Evolutionary conservation across 2,888 invertebrate genomes (phyloP), one percentile per base, ranked within the genome.

Genomic region (Cryptocheilus praepositus): DNA sequence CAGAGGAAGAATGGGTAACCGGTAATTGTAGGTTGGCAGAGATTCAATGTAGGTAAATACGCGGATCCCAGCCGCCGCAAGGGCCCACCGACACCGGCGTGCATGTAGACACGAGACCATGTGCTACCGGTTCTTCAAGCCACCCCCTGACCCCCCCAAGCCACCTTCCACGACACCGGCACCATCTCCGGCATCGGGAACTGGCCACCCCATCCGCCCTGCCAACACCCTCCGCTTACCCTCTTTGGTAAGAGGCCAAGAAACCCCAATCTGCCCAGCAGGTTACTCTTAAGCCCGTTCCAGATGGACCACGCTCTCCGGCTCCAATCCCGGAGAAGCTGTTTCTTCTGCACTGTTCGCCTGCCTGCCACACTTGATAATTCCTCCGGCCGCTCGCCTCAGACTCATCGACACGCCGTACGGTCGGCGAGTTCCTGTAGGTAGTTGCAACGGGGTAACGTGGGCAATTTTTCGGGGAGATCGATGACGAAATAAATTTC

Each of bases 41-140:
- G 88, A 87, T 88, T 88, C 88, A 88, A 88, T 87, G 88, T 88
- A 87, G 84, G 88, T 86, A 88, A 88, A 88, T 86, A 88, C 84
- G 83, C 64, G 81, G 81, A 83, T 85, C 79, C 36, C 78, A 70
- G 77, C 77, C 73, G 75, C 82, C 81, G 73, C 79, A 80, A 76
- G 80, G 79, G 76, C 77, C 77, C 76, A 74, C 73, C 82, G 84
- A 85, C 84, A 82, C 85, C 76, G 77, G 71, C 67, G 62, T 71
- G 70, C 73, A 73, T 81, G 81, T 83, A 82, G 83, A 82, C 80
- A 82, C 74, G 72, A 69, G 77, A 70, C 81, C 82, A 83, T 83
- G 81, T 81, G 83, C 79, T 77, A 79, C 80, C 82, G 77, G 76
- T 74, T 71, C 71, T 67, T 61, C 68, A 64, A 21, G 28, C 62